phyloP scores from a whole-genome alignment of 2,888 invertebrate species.

The Seira sanloemensis region DNA sequence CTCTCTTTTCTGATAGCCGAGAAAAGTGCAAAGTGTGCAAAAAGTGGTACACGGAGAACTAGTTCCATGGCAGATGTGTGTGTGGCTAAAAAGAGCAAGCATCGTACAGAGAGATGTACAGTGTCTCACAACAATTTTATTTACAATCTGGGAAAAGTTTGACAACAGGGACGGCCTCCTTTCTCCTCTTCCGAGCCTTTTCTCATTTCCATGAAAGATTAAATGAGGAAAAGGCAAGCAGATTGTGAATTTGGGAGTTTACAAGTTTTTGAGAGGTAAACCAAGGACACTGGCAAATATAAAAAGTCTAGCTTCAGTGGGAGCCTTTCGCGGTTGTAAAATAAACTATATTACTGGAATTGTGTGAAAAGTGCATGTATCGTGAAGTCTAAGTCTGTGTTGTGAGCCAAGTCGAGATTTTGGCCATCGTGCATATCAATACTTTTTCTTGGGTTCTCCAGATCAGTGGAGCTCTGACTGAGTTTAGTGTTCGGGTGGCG shows the following conservation, averaged over 20 bases:
- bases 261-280: background rate
- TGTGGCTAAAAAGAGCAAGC: background rate
- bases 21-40: background rate
- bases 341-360: background rate
- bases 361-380: background rate
- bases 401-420: too few relatives aligned
- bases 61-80: too few relatives aligned
- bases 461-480: too few relatives aligned
- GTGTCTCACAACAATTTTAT: background rate
- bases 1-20: background rate
- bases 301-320: background rate
- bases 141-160: too few relatives aligned
- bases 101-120: too few relatives aligned
- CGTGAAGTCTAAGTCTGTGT: too few relatives aligned
- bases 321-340: background rate
- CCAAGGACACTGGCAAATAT: background rate
- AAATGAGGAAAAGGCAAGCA: background rate
- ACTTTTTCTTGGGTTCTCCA: too few relatives aligned
- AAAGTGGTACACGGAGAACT: background rate
- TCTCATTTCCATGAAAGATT: background rate
- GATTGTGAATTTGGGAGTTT: background rate
- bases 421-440: too few relatives aligned
- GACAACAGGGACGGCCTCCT: too few relatives aligned
- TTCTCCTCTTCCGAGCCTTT: too few relatives aligned
- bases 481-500: too few relatives aligned